These are phyloP conservation scores for Anniella stebbinsi DNA, from an alignment of 2,797 vertebrate species.

Conservation along the genomic window DNA sequence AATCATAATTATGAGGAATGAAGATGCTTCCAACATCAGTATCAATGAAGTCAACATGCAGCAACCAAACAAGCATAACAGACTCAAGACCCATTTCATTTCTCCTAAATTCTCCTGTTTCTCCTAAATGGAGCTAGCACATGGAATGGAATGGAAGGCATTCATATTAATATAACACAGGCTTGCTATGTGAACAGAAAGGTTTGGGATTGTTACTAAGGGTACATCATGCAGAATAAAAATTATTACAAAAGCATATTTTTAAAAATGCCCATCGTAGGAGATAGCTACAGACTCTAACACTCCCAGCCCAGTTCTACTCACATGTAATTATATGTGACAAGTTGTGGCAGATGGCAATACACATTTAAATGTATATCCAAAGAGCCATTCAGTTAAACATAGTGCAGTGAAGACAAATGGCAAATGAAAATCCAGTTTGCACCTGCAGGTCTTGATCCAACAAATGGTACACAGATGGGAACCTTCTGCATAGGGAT, in stretches of 20 bases:
- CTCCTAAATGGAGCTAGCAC: background rate
- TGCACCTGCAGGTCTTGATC: background rate
- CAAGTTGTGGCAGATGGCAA: background rate
- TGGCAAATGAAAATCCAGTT: background rate
- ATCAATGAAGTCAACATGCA: background rate
- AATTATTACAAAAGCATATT: background rate
- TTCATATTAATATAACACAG: background rate
- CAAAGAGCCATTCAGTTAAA: background rate
- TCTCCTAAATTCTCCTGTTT: background rate
- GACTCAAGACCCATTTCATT: background rate
- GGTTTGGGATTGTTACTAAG: background rate
- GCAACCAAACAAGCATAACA: background rate
- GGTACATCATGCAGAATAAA: background rate
- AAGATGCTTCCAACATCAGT: background rate
- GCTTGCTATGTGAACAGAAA: background rate
- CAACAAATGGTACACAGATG: background rate
- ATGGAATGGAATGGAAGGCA: too few relatives aligned
- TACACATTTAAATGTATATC: background rate
- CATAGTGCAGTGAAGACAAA: background rate
- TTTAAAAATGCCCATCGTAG: background rate
- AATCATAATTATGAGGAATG: slow-evolving; percentile 3
- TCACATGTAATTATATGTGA: background rate
- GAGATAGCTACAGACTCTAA: background rate
- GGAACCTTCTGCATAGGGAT: background rate
- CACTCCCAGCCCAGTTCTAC: background rate